Evolutionary conservation across 2,888 invertebrate species (phyloP), one percentile per base, ranked within the genome.

Genomic region (Caenorhabditis sinica): DNA sequence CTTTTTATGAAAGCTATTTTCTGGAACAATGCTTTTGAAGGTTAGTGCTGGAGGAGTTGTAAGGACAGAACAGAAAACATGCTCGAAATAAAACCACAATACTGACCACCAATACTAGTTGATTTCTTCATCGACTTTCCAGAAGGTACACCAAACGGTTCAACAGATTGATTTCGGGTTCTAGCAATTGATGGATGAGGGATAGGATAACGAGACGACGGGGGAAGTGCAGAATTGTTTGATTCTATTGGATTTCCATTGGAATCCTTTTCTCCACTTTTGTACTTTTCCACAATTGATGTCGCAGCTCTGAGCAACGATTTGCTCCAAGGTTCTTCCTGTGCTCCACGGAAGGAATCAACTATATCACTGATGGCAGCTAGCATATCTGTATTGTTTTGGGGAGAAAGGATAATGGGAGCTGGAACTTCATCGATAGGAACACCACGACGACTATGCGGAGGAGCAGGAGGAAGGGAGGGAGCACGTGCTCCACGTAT

Each of bases 301-400:
- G 88, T 90, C 9, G 92, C 92, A 0, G 91, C 92, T 36, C 87
- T 71, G 8, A 92, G 83, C 23, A 92, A 72, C 45, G 89, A 90
- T 51, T 89, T 86, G 9, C 88, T 88, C 92, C 92, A 92, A 11
- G 87, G 86, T 20, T 83, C 86, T 51, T 86, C 86, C 15, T 65
- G 75, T 20, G 82, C 82, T 58, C 80, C 87, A n/a, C 82, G 74
- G n/a, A 90, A 87, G 30, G 87, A 82, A 23, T 89, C 89, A n/a
- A 89, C 86, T 20, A 90, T 83, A 58, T 88, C 80, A 20, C 82
- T 83, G 40, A 89, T 80, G 11, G 88, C 74, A 30, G 82, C 80
- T n/a, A 82, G 65, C 1, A 88, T 58, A 66, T 88, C 88, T 8
- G 72, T 86, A 49, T 88, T 86, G 56, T 88, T 87, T 43, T 85